phyloP scores from a whole-genome alignment of 92 coral and sea anemone genomes.

The Umimayanthus chanpuru region DNA sequence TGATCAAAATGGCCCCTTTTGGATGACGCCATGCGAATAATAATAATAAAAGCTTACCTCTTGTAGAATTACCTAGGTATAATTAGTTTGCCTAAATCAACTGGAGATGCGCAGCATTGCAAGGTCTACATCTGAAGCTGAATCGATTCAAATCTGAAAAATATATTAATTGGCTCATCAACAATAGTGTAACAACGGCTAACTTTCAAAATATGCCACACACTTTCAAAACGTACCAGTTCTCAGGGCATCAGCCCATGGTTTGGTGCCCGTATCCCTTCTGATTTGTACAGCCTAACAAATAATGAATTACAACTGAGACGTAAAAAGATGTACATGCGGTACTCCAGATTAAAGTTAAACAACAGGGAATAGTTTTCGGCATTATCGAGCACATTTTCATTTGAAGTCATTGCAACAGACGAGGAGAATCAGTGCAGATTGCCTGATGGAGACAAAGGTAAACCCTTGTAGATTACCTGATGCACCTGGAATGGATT shows the following conservation, averaged over 20 bases:
- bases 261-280: slow-evolving; percentile 22
- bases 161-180: slow-evolving; percentile 7
- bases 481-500: slow-evolving; percentile 18
- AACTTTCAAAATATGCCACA: neutral
- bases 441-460: slow-evolving; percentile 16
- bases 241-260: slow-evolving; percentile 20
- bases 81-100: slow-evolving; percentile 21
- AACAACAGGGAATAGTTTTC: slow-evolving; percentile 2
- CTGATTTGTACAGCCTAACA: slow-evolving; percentile 27
- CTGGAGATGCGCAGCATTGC: slow-evolving; percentile 22
- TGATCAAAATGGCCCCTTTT: slow-evolving; percentile 31
- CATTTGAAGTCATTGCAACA: slow-evolving; percentile 30
- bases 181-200: slow-evolving; percentile 26
- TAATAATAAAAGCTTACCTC: slow-evolving; percentile 8
- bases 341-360: slow-evolving; percentile 19
- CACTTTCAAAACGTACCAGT: slow-evolving; percentile 16
- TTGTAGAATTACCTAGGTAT: neutral
- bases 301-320: slow-evolving; percentile 9
- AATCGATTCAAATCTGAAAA: slow-evolving; percentile 24
- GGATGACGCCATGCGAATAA: neutral
- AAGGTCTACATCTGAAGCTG: slow-evolving; percentile 27
- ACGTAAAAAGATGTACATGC: neutral
- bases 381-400: neutral
- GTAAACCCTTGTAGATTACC: slow-evolving; percentile 7
- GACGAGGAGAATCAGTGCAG: slow-evolving; percentile 27